Conservation (phyloP, 2,888 invertebrate genomes). For the Amphipyra berbera region DNA sequence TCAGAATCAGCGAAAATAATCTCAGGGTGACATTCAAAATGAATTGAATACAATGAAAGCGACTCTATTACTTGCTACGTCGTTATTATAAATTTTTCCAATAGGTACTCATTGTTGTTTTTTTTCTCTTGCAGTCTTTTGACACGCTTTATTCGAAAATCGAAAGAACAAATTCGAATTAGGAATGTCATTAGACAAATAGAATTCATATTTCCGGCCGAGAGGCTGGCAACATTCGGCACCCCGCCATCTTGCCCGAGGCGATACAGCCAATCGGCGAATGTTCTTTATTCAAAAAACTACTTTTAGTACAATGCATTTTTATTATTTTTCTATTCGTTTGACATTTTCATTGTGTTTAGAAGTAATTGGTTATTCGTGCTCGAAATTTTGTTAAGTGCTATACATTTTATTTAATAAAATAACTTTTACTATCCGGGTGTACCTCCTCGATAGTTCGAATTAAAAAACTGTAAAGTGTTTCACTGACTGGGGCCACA, state of each 20-base stretch:
- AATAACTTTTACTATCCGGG: conserved; percentile 13
- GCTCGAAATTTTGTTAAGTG: conserved; percentile 45
- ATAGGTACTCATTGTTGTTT: conserved; percentile 14
- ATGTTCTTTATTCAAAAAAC: conserved; percentile 83
- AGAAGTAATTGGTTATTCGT: conserved; percentile 71
- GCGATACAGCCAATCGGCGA: conserved; percentile 83
- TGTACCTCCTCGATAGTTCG: neutral
- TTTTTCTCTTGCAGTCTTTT: conserved; percentile 27
- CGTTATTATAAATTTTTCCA: conserved; percentile 5
- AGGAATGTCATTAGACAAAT: conserved; percentile 80
- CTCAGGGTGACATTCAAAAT: conserved; percentile 15
- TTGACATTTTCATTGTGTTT: conserved; percentile 72
- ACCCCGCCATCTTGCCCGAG: conserved; percentile 86
- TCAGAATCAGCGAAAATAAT: conserved; percentile 9
- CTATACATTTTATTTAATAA: conserved; percentile 30
- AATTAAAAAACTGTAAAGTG: too few species aligned
- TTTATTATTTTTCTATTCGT: conserved; percentile 76
- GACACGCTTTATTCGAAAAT: conserved; percentile 42
- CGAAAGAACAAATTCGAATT: conserved; percentile 64
- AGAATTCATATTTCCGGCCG: conserved; percentile 85
- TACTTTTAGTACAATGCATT: conserved; percentile 74
- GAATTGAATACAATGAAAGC: conserved; percentile 22
- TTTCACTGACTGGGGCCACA: neutral
- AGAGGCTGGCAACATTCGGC: conserved; percentile 81
- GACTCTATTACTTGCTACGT: conserved; percentile 16